Evolutionary conservation across 2,113 vertebrate species (phyloP).

Genomic region (Xyrauchen texanus): DNA sequence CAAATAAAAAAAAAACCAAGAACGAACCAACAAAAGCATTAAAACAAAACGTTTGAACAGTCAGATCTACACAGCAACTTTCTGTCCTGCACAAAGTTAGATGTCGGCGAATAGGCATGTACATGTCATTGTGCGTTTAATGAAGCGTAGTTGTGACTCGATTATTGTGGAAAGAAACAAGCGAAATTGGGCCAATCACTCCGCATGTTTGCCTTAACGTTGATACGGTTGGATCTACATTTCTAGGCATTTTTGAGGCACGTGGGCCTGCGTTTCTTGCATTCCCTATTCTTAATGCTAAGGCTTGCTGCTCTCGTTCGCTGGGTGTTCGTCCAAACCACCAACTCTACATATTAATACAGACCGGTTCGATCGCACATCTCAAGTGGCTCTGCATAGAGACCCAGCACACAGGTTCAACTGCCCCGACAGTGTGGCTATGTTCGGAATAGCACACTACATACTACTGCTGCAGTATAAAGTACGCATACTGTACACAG

Average conservation of each 20-base stretch:
- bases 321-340: slow-evolving; percentile 71
- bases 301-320: slow-evolving; percentile 82
- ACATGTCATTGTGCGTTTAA: slow-evolving; percentile 67
- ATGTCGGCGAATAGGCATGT: slow-evolving; percentile 80
- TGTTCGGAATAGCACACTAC: slow-evolving; percentile 41
- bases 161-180: slow-evolving; percentile 50
- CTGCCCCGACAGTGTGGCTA: slow-evolving; percentile 67
- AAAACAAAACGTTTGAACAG: slow-evolving; percentile 82
- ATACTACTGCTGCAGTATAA: not conserved
- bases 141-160: slow-evolving; percentile 50
- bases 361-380: slow-evolving; percentile 58
- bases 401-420: slow-evolving; percentile 79
- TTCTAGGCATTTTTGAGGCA: slow-evolving; percentile 73
- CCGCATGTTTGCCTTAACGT: slow-evolving; percentile 31
- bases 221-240: slow-evolving; percentile 69
- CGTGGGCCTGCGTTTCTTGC: slow-evolving; percentile 74
- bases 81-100: slow-evolving; percentile 76
- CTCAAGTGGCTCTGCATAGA: slow-evolving; percentile 74
- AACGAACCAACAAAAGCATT: no score
- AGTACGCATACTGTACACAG: not conserved
- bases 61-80: slow-evolving; percentile 88
- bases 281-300: slow-evolving; percentile 82
- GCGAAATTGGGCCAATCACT: slow-evolving; percentile 49
- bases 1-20: slow-evolving; percentile 1
- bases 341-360: no score